Evolutionary conservation across 2,888 invertebrate genomes (phyloP), one percentile per base, ranked within the genome.

Genomic region (Luffia ferchaultella): DNA sequence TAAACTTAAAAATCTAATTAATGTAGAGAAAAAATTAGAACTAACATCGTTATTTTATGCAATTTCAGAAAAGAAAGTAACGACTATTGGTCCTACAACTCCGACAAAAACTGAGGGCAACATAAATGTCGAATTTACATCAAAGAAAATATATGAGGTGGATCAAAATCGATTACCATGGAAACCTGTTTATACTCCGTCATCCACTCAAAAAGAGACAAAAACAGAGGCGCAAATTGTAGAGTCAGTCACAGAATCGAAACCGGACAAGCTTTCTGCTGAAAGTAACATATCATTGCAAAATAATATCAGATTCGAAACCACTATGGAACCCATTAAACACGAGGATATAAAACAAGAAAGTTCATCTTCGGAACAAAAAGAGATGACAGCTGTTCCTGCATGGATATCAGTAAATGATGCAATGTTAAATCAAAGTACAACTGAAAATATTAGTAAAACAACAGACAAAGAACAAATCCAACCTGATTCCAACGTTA

Each of bases 31-130:
- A n/a, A n/a, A n/a, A n/a, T n/a, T n/a, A n/a, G n/a, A n/a, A n/a
- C n/a, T n/a, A n/a, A n/a, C n/a, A n/a, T n/a, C n/a, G n/a, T n/a
- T 19, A 19, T 42, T 17, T 18, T 54, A 46, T 54, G n/a, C 20
- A 18, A 20, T 76, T 82, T 56, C 75, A 82, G 82, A 74, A 52
- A 76, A 71, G 43, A 70, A 66, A 59, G 67, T 70, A 58, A 61
- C 61, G 12, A 60, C 64, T 12, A 62, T 62, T 17, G 60, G 54
- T 45, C 61, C 69, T 12, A 64, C 58, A 45, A 58, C 68, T 52
- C 62, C 65, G 40, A 60, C 65, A 30, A 60, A 68, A 47, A 63
- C 65, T 30, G 52, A 60, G 2, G 67, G 55, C 45, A 57, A 61
- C 46, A 64, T 69, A 40, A 73, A 65, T 48, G 73, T 72, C 51